Conservation (phyloP, 2,797 vertebrate species). For the Tinamus major region DNA sequence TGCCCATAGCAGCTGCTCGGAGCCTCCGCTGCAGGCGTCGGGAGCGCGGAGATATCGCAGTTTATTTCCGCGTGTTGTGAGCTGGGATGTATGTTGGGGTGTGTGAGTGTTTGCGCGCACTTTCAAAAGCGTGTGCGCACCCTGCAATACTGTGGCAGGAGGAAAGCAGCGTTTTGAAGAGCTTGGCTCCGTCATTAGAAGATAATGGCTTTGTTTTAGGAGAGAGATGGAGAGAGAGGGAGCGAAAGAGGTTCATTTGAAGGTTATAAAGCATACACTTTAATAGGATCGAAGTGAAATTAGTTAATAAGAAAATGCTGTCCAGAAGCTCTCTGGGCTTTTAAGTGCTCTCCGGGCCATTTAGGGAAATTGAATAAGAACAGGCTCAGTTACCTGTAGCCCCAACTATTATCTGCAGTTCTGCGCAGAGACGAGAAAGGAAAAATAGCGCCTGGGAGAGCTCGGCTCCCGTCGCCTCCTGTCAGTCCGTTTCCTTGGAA, state of each 20-base stretch:
- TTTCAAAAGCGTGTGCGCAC: neutral
- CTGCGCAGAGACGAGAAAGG: conserved; percentile 27
- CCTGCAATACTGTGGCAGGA: neutral
- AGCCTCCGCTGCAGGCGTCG: neutral
- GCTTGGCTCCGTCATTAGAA: conserved; percentile 18
- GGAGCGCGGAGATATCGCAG: neutral
- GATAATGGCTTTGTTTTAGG: conserved; percentile 59
- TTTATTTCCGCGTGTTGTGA: neutral
- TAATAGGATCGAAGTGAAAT: conserved; percentile 78
- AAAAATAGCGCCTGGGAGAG: conserved; percentile 57
- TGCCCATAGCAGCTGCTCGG: neutral
- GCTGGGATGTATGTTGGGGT: too few species aligned
- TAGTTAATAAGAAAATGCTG: conserved; percentile 76
- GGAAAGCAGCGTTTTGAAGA: neutral
- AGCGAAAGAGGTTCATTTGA: conserved; percentile 64
- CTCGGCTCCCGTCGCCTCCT: conserved; percentile 6
- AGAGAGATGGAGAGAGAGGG: neutral
- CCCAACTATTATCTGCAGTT: conserved; percentile 55
- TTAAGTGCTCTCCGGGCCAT: conserved; percentile 76
- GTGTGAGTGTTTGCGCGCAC: neutral
- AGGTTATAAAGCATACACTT: conserved; percentile 73
- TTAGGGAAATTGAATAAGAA: conserved; percentile 68
- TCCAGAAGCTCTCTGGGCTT: conserved; percentile 70
- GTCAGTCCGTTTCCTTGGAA: conserved; percentile 27
- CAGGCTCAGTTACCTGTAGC: conserved; percentile 50